Evolutionary conservation across 1,140 invertebrate genomes (phyloP).

Genomic region (Caenorhabditis tropicalis): DNA sequence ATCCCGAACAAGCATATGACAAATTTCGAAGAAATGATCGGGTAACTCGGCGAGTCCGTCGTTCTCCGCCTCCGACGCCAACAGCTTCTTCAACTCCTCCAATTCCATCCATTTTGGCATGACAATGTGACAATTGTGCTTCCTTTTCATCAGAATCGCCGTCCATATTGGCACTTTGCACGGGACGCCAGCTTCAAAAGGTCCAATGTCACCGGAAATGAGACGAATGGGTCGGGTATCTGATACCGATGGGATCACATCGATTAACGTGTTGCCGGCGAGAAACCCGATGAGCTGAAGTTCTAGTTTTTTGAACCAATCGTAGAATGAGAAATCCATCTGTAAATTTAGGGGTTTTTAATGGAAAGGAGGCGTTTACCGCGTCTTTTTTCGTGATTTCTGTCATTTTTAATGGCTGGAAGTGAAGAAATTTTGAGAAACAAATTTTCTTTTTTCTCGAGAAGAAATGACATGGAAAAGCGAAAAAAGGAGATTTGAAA

Average conservation of each 20-base stretch:
- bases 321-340: conserved; percentile 54
- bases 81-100: conserved; percentile 13
- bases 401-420: neutral
- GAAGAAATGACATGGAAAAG: too few species aligned
- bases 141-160: conserved; percentile 22
- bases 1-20: conserved; percentile 31
- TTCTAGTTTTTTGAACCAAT: conserved; percentile 90
- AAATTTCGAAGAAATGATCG: conserved; percentile 46
- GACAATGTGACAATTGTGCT: conserved; percentile 38
- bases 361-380: neutral
- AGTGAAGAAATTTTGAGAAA: neutral
- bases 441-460: neutral
- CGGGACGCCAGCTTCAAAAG: conserved; percentile 44
- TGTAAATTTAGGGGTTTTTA: too few species aligned
- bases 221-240: conserved; percentile 1
- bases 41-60: neutral
- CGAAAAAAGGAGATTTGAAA: neutral
- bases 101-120: conserved; percentile 41
- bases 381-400: neutral
- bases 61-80: conserved; percentile 20
- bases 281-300: conserved; percentile 74
- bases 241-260: neutral
- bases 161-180: conserved; percentile 12
- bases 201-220: conserved; percentile 46
- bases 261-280: neutral